Evolutionary conservation across 2,888 invertebrate genomes (phyloP).

Genomic region (Mythimna ferrago): DNA sequence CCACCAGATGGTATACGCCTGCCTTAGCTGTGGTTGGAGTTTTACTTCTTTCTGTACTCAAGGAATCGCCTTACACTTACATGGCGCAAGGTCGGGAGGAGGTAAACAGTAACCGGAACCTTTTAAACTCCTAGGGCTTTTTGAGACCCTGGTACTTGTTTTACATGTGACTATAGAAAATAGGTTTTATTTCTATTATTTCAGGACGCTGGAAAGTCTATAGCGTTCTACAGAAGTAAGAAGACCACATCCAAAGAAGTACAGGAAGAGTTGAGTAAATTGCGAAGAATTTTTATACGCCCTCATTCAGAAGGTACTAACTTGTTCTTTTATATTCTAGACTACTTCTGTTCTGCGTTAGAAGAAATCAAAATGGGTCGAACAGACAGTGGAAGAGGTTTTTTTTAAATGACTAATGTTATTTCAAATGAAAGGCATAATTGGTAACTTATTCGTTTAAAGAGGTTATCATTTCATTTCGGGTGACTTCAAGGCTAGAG

Average conservation of each 20-base stretch:
- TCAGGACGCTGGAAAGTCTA: constrained; percentile 78
- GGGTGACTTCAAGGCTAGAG: too few relatives aligned
- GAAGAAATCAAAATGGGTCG: too few relatives aligned
- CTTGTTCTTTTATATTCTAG: neutral
- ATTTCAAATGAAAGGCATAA: too few relatives aligned
- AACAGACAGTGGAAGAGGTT: too few relatives aligned
- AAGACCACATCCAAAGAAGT: constrained; percentile 71
- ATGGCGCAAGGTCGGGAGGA: constrained; percentile 77
- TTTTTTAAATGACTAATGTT: neutral
- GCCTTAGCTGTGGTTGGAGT: constrained; percentile 68
- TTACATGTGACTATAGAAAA: neutral
- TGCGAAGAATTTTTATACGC: constrained; percentile 31
- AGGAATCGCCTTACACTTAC: constrained; percentile 79
- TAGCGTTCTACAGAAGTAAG: constrained; percentile 76
- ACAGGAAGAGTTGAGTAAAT: constrained; percentile 72
- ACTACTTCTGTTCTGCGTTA: too few relatives aligned
- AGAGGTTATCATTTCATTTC: neutral
- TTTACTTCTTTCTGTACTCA: constrained; percentile 67
- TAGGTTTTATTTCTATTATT: constrained; percentile 16
- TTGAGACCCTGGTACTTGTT: constrained; percentile 8
- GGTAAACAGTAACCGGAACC: constrained; percentile 61
- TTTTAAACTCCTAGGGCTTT: neutral
- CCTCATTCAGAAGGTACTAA: constrained; percentile 41
- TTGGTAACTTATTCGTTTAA: neutral
- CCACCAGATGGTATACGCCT: constrained; percentile 73